Conservation (phyloP, 2,888 invertebrate genomes). For the Nasonovia ribisnigri region DNA sequence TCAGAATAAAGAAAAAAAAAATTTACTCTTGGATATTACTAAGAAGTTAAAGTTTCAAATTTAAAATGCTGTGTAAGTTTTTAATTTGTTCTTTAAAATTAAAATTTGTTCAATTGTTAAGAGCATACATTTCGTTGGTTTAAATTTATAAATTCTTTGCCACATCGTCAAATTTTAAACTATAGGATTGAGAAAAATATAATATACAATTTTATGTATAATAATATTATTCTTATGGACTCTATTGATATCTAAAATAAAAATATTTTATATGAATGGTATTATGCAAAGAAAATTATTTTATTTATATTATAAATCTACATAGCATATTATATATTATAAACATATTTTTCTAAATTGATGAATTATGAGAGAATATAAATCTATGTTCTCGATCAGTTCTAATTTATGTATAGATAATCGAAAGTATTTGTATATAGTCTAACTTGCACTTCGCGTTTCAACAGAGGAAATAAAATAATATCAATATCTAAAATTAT, state of each 20-base stretch:
- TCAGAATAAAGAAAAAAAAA: not conserved
- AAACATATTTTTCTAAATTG: not conserved
- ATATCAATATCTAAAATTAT: not conserved
- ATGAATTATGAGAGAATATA: not conserved
- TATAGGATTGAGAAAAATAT: not conserved
- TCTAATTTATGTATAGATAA: not conserved
- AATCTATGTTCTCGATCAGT: not conserved
- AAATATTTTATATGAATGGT: not conserved
- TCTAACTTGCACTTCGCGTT: not conserved
- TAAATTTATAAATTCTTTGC: not conserved
- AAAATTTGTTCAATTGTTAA: not conserved
- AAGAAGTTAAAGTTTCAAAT: not conserved
- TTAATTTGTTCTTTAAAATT: not conserved
- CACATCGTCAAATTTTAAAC: not conserved
- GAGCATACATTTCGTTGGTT: not conserved
- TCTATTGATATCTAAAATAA: not conserved
- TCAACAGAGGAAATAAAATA: not conserved
- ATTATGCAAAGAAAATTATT: not conserved
- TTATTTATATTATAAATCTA: not conserved
- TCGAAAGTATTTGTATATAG: not conserved
- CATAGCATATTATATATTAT: not conserved
- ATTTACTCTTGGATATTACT: not conserved
- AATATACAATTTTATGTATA: not conserved
- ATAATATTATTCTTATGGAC: not conserved
- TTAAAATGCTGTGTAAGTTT: not conserved